A percentile compares a stretch with the other conserved stretches of the same genome.
These are phyloP conservation scores for Latrodectus elegans DNA, from an alignment of 2,888 invertebrate genomes.

Conservation along the genomic window DNA sequence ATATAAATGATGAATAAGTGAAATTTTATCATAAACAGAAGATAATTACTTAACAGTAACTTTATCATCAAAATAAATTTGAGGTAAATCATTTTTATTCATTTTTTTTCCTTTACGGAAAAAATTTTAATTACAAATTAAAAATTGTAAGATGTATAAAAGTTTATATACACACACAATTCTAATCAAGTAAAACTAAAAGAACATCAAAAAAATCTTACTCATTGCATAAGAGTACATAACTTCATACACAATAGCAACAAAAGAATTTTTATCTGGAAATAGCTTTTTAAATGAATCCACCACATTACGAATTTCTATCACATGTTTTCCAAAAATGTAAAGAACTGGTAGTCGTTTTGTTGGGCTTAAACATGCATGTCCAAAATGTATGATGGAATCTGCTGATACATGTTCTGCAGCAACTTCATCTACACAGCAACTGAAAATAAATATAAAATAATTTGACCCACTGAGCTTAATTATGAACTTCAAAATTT, in stretches of 20 bases:
- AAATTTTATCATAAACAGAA: too few species aligned
- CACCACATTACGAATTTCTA: conserved; percentile 77
- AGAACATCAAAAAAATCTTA: conserved; percentile 69
- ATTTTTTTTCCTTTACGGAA: too few species aligned
- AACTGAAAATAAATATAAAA: conserved; percentile 79
- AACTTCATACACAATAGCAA: conserved; percentile 76
- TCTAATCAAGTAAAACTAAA: neutral
- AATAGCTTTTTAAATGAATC: conserved; percentile 73
- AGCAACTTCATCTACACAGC: conserved; percentile 91
- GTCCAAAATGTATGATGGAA: conserved; percentile 92
- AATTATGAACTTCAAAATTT: neutral
- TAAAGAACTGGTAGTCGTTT: conserved; percentile 84
- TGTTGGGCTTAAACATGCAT: conserved; percentile 87
- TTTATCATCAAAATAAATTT: too few species aligned
- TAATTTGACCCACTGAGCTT: neutral
- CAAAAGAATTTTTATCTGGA: conserved; percentile 70
- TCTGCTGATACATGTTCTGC: conserved; percentile 91
- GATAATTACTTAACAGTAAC: too few species aligned
- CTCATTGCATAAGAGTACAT: conserved; percentile 73
- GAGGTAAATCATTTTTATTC: too few species aligned
- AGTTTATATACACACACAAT: too few species aligned
- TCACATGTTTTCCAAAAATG: conserved; percentile 80
- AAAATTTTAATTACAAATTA: too few species aligned
- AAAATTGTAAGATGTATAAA: too few species aligned
- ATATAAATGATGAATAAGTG: too few species aligned